Conservation (phyloP, 2,113 vertebrate species). For the Corythoichthys intestinalis region DNA sequence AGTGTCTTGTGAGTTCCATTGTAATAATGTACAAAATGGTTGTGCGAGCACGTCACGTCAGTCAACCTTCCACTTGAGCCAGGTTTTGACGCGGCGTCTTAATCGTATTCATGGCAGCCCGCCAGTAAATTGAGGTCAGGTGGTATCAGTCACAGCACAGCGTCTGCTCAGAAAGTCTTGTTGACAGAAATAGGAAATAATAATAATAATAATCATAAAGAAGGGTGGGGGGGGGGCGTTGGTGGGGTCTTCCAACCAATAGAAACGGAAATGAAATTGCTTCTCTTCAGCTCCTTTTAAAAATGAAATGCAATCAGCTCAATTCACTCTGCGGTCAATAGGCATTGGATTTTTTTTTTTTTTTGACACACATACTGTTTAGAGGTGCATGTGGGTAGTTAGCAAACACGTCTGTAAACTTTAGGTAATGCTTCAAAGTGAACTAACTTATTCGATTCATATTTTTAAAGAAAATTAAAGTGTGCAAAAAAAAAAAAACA, state of each 20-base stretch:
- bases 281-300: conserved; percentile 46
- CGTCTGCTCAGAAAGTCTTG: conserved; percentile 59
- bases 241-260: conserved; percentile 28
- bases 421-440: no score
- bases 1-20: background rate
- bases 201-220: conserved; percentile 1
- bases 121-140: conserved; percentile 69
- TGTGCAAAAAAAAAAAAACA: no score
- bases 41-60: background rate
- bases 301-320: conserved; percentile 61
- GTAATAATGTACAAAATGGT: background rate
- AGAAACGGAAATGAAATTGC: conserved; percentile 61
- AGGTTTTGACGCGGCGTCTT: background rate
- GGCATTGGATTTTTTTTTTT: background rate
- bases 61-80: background rate
- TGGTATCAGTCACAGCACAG: conserved; percentile 64
- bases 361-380: no score
- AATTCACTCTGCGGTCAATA: conserved; percentile 23
- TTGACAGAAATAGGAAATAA: conserved; percentile 54
- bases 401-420: no score
- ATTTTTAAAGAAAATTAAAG: no score
- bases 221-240: background rate
- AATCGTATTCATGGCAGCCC: background rate
- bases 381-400: no score
- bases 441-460: no score